These are phyloP conservation scores for Alaudala cheleensis DNA, from an alignment of 2,113 vertebrate genomes.

Conservation along the genomic window DNA sequence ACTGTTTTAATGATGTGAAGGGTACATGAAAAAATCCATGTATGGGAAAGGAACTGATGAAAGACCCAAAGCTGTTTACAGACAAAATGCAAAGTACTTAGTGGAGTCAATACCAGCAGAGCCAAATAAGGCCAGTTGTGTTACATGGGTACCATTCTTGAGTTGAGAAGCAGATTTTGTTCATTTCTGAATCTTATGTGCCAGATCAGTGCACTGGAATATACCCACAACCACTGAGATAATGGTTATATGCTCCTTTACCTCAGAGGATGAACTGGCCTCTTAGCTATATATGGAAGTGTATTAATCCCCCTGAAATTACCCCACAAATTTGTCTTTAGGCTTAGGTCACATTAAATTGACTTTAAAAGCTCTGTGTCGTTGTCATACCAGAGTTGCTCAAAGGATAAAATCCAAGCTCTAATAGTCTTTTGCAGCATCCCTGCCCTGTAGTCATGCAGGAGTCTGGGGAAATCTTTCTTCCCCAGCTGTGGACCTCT, in stretches of 20 bases:
- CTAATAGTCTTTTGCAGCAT: not conserved
- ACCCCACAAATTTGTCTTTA: not conserved
- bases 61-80: not conserved
- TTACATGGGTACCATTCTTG: not conserved
- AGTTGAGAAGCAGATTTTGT: not conserved
- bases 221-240: not conserved
- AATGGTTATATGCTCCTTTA: not conserved
- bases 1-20: not conserved
- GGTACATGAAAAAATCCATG: not conserved
- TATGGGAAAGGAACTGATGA: not conserved
- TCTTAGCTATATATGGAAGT: not conserved
- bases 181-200: not conserved
- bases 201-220: not conserved
- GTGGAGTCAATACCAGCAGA: not conserved
- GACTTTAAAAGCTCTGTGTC: not conserved
- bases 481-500: not conserved
- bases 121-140: not conserved
- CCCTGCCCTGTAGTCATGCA: not conserved
- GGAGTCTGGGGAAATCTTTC: not conserved
- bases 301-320: not conserved
- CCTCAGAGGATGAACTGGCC: not conserved
- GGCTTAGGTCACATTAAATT: not conserved
- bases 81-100: not conserved
- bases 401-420: not conserved
- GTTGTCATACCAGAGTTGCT: not conserved